A percentile compares a stretch with the other conserved stretches of the same genome.
Conservation (phyloP, 23 tunicate genomes). For the Ascidia mentula region DNA sequence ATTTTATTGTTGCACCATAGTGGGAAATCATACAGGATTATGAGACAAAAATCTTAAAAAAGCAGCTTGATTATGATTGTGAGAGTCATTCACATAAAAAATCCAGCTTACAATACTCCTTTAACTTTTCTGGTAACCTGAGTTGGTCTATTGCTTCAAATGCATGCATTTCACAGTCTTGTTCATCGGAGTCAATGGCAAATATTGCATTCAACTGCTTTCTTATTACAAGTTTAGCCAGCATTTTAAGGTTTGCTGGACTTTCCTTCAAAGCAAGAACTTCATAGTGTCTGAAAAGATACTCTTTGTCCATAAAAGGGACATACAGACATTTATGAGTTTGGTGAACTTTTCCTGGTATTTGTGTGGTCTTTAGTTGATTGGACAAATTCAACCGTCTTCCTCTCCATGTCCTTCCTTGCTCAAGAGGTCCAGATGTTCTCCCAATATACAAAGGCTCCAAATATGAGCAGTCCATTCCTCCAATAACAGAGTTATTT, state of each 20-base stretch:
- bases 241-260: conserved; percentile 41
- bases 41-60: too few species aligned
- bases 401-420: conserved; percentile 88
- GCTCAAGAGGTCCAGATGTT: conserved; percentile 35
- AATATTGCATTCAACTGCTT: neutral
- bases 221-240: conserved; percentile 18
- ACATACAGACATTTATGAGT: conserved; percentile 79
- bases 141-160: conserved; percentile 28
- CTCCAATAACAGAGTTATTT: conserved; percentile 79
- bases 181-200: neutral
- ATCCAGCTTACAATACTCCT: conserved; percentile 49
- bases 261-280: conserved; percentile 55
- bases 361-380: conserved; percentile 1
- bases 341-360: conserved; percentile 83
- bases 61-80: too few species aligned
- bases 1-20: too few species aligned
- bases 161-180: conserved; percentile 3
- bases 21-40: too few species aligned
- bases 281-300: conserved; percentile 70
- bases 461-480: conserved; percentile 77
- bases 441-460: conserved; percentile 83
- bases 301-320: conserved; percentile 73
- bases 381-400: conserved; percentile 28
- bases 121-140: conserved; percentile 54
- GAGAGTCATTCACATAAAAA: neutral